These are phyloP conservation scores for Tonatia bakeri DNA, from an alignment of 2,113 vertebrate species.

Conservation along the genomic window DNA sequence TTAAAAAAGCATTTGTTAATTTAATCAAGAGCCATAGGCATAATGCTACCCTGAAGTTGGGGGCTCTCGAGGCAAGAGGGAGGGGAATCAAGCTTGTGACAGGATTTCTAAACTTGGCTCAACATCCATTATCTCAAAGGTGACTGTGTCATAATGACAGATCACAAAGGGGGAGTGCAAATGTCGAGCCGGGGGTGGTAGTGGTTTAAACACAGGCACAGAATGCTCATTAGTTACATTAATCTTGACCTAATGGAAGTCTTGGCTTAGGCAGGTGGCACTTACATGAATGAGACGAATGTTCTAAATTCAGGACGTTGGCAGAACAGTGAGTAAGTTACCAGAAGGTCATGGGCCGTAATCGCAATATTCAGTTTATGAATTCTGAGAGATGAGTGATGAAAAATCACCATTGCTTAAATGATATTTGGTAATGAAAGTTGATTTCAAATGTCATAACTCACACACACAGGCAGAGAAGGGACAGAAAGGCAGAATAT, in stretches of 20 bases:
- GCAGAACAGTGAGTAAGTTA: constrained; percentile 42
- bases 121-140: constrained; percentile 46
- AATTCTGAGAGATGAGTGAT: constrained; percentile 45
- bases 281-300: constrained; percentile 44
- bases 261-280: constrained; percentile 62
- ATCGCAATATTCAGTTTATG: constrained; percentile 23
- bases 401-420: constrained; percentile 8
- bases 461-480: neutral
- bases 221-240: constrained; percentile 54
- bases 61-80: neutral
- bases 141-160: constrained; percentile 61
- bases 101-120: constrained; percentile 67
- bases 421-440: constrained; percentile 10
- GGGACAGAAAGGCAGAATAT: neutral
- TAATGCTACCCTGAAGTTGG: neutral
- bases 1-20: constrained; percentile 65
- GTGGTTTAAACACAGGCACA: neutral
- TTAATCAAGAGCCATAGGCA: neutral
- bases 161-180: neutral
- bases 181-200: neutral
- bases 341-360: constrained; percentile 10
- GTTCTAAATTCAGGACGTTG: constrained; percentile 24
- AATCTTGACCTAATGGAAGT: constrained; percentile 70
- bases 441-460: neutral
- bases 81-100: constrained; percentile 5